Evolutionary conservation across 2,797 vertebrate species (phyloP).

Genomic region (Rhinatrema bivittatum): DNA sequence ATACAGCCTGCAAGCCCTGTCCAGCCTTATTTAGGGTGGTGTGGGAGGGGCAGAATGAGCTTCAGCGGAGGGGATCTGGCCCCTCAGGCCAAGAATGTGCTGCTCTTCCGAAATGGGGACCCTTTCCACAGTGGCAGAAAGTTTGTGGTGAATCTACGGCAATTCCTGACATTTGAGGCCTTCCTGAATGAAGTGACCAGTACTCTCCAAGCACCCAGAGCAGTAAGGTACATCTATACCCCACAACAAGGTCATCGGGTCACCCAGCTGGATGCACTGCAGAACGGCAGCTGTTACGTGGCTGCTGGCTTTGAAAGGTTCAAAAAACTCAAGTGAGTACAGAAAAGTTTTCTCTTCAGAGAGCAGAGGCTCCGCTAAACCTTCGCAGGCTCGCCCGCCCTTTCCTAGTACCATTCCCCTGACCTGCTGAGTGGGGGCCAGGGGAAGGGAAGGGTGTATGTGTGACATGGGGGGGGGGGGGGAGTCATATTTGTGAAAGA

Average conservation of each 20-base stretch:
- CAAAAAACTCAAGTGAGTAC: slow-evolving; percentile 80
- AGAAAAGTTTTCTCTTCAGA: too few relatives aligned
- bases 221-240: slow-evolving; percentile 76
- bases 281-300: slow-evolving; percentile 72
- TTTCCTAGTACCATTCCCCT: too few relatives aligned
- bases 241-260: slow-evolving; percentile 65
- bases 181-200: slow-evolving; percentile 79
- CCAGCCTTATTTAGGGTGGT: too few relatives aligned
- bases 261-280: slow-evolving; percentile 58
- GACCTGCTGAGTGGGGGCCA: too few relatives aligned
- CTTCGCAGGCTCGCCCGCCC: too few relatives aligned
- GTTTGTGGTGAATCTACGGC: slow-evolving; percentile 74
- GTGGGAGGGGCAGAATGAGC: too few relatives aligned
- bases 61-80: slow-evolving; percentile 9
- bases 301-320: slow-evolving; percentile 81
- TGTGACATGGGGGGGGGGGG: too few relatives aligned
- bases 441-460: too few relatives aligned
- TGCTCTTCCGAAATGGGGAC: slow-evolving; percentile 83
- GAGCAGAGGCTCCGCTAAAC: too few relatives aligned
- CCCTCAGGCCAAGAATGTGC: slow-evolving; percentile 70
- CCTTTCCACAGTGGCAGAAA: slow-evolving; percentile 69
- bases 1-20: fast-evolving
- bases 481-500: too few relatives aligned
- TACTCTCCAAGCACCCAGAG: slow-evolving; percentile 59
- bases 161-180: slow-evolving; percentile 70